A percentile compares a stretch with the other conserved stretches of the same genome.
phyloP scores from a whole-genome alignment of 2,888 invertebrate genomes.

The Pemphredon lugubris region DNA sequence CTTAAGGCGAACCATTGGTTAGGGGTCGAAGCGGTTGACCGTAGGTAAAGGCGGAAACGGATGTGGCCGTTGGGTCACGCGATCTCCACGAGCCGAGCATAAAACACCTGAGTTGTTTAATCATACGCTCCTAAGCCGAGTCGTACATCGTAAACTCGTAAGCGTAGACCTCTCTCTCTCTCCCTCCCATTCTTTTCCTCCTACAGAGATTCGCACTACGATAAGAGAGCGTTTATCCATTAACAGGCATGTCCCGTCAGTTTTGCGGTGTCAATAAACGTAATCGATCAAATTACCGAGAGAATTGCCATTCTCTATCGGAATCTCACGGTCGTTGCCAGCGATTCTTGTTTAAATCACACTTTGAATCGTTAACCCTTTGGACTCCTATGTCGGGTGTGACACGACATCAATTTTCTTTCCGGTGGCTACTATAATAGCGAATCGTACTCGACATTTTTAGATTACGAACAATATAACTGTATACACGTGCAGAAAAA shows the following conservation, averaged over 20 bases:
- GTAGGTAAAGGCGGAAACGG: conserved; percentile 77
- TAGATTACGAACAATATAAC: too few species aligned
- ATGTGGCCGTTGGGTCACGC: conserved; percentile 80
- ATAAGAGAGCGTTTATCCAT: conserved; percentile 41
- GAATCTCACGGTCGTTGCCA: too few species aligned
- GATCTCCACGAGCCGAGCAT: conserved; percentile 74
- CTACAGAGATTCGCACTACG: conserved; percentile 5
- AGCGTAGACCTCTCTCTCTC: conserved; percentile 38
- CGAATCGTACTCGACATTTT: too few species aligned
- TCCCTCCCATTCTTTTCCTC: conserved; percentile 9
- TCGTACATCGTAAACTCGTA: conserved; percentile 65
- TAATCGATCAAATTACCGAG: conserved; percentile 9
- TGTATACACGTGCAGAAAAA: too few species aligned
- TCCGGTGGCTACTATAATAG: too few species aligned
- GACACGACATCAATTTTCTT: too few species aligned
- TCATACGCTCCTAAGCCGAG: conserved; percentile 71
- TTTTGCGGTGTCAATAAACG: conserved; percentile 18
- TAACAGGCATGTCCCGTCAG: conserved; percentile 32
- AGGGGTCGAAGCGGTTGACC: conserved; percentile 75
- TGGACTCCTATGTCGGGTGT: too few species aligned
- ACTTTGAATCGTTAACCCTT: too few species aligned
- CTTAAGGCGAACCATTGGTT: conserved; percentile 72
- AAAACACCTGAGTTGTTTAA: conserved; percentile 80
- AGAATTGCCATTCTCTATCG: not conserved
- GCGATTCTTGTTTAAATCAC: too few species aligned